phyloP scores from a whole-genome alignment of 2,797 vertebrate genomes.

The Muraenolepis orangiensis region DNA sequence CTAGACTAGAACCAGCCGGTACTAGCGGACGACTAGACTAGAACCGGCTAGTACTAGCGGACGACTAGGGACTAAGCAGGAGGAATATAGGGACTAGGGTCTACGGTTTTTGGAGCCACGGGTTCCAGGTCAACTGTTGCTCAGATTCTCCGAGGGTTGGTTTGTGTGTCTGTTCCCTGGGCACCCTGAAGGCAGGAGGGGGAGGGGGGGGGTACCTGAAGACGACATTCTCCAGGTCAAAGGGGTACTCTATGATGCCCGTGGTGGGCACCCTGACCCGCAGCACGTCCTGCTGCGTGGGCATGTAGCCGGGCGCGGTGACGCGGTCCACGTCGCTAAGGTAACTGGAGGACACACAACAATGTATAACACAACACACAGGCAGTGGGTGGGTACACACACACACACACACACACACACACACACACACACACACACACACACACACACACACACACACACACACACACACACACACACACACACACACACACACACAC shows the following conservation, averaged over 20 bases:
- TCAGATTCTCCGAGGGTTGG: conserved; percentile 25
- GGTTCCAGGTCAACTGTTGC: conserved; percentile 14
- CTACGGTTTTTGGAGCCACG: too few relatives aligned
- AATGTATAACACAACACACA: too few relatives aligned
- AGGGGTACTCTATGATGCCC: conserved; percentile 80
- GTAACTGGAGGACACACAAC: conserved; percentile 65
- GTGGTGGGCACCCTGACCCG: conserved; percentile 78
- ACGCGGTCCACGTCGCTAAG: conserved; percentile 74
- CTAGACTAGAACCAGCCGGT: too few relatives aligned
- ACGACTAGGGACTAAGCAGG: too few relatives aligned
- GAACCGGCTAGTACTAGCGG: too few relatives aligned
- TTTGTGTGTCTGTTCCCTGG: conserved; percentile 35
- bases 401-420: conserved; percentile 13
- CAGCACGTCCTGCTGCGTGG: conserved; percentile 79
- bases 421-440: neutral
- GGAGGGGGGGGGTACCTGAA: conserved; percentile 71
- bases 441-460: conserved; percentile 2
- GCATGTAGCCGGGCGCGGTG: conserved; percentile 70
- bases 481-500: neutral
- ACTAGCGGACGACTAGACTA: too few relatives aligned
- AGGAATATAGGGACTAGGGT: too few relatives aligned
- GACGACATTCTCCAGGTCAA: conserved; percentile 79
- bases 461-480: neutral
- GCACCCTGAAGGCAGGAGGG: neutral
- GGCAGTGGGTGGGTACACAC: conserved; percentile 29